Conservation (phyloP, 53 echinoderm and acorn worm genomes). For the Paracentrotus lividus region DNA sequence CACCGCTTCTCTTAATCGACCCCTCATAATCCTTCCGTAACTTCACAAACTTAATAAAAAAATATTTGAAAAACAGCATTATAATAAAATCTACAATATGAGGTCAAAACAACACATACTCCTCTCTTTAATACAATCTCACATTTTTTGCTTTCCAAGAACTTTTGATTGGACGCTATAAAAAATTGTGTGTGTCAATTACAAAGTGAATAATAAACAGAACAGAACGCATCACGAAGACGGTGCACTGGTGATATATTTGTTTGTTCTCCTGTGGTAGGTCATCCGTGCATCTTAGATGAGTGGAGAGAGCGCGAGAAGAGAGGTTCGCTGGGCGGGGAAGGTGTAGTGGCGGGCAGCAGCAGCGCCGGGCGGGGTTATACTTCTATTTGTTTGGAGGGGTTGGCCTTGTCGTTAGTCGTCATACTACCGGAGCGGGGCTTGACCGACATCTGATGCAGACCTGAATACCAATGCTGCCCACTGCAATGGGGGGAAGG, state of each 20-base stretch:
- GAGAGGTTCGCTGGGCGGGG: not conserved
- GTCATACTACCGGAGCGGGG: constrained; percentile 65
- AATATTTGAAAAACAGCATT: not conserved
- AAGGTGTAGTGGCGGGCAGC: constrained; percentile 5
- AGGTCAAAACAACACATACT: not conserved
- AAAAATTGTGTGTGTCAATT: not conserved
- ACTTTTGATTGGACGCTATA: not conserved
- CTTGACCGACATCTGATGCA: constrained; percentile 65
- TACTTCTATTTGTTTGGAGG: constrained; percentile 54
- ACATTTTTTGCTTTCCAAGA: not conserved
- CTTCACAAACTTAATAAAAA: not conserved
- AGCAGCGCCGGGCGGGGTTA: constrained; percentile 2
- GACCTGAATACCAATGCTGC: constrained; percentile 61
- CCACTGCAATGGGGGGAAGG: not conserved
- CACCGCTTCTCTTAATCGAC: not conserved
- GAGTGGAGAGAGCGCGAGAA: not conserved
- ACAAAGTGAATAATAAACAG: not conserved
- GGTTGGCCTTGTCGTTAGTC: constrained; percentile 56
- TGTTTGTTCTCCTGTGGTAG: not conserved
- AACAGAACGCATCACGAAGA: not conserved
- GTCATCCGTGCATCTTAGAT: not conserved
- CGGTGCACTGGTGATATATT: not conserved
- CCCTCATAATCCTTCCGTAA: not conserved
- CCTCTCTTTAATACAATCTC: not conserved
- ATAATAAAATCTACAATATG: not conserved